Conservation (phyloP, 2,113 vertebrate species). For the Chamaetylas fuelleborni region DNA sequence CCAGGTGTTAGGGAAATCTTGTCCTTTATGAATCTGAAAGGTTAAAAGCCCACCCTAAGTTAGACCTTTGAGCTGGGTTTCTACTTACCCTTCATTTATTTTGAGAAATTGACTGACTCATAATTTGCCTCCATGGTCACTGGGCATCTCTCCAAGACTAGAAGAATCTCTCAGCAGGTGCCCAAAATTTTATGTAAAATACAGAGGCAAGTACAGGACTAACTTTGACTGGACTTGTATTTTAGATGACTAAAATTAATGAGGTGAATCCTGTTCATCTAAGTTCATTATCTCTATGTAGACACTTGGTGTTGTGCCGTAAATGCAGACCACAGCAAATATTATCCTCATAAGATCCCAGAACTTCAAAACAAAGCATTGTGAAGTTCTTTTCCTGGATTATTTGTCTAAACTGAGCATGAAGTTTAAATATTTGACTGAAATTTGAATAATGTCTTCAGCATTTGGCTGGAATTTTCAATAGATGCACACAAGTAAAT, state of each 20-base stretch:
- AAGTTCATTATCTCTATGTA: rapidly evolving
- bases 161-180: background rate
- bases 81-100: background rate
- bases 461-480: background rate
- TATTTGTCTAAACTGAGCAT: background rate
- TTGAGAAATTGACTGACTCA: background rate
- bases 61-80: background rate
- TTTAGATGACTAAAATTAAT: background rate
- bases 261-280: background rate
- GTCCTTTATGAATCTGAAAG: background rate
- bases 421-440: background rate
- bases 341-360: background rate
- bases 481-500: background rate
- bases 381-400: background rate
- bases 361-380: background rate
- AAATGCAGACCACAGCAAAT: background rate
- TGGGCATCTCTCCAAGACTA: background rate
- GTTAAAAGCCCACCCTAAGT: background rate
- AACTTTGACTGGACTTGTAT: background rate
- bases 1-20: background rate
- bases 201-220: background rate
- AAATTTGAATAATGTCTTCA: background rate
- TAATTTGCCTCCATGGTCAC: background rate
- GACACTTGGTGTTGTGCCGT: background rate
- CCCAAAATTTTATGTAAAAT: background rate